Base-by-base conservation (phyloP, 1,140 invertebrate genomes). In the Pseudachorutes palmiensis region DNA sequence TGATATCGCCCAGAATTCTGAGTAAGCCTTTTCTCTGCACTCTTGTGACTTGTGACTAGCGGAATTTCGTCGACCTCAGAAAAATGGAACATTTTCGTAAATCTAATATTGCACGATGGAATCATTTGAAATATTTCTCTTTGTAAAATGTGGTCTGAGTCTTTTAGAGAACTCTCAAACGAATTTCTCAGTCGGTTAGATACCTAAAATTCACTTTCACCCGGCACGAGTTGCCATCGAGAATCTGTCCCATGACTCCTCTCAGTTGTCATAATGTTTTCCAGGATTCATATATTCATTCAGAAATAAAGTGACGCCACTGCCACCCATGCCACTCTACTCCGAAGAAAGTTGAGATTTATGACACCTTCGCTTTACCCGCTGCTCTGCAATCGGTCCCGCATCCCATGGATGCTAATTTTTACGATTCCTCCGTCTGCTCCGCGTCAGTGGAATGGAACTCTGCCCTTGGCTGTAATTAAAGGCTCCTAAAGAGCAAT, bases 1-100 rank as follows among this genome's bases (percentile, higher is more conserved):
- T 78, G 85, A 86, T 72, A 81, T 86, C 67, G 85, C 84, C 2
- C 49, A 82, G 68, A 82, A 80, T 75, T 26, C 55, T 59, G 74
- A 79, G 83, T 84, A 78, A 80, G 80, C 76, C 41, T 64, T 31
- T 36, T 30, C 32, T 36, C 51, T 64, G 31, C 32, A 64, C 48
- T 30, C 49, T 64, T 55, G 29, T 16, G 19, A 26, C 19, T 1
- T 61, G 28, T 1, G 19, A 16, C 9, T 45, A 12, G 9, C 36
- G 19, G 36, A 9, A 12, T 19, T 45, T 19, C 36, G 19, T 9
- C 36, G 9, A 45, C 36, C 24, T 26, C 12, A 22, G 14, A 60
- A 31, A 9, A 29, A 26, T 29, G 58, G 12, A n/a, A n/a, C n/a
- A n/a, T n/a, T n/a, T n/a, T n/a, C n/a, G 26, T 60, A 60, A 60